Percentiles rank a stretch among this genome's conserved stretches.
These are phyloP conservation scores for Notechis scutatus DNA, from an alignment of 2,113 vertebrate genomes.

Conservation along the genomic window DNA sequence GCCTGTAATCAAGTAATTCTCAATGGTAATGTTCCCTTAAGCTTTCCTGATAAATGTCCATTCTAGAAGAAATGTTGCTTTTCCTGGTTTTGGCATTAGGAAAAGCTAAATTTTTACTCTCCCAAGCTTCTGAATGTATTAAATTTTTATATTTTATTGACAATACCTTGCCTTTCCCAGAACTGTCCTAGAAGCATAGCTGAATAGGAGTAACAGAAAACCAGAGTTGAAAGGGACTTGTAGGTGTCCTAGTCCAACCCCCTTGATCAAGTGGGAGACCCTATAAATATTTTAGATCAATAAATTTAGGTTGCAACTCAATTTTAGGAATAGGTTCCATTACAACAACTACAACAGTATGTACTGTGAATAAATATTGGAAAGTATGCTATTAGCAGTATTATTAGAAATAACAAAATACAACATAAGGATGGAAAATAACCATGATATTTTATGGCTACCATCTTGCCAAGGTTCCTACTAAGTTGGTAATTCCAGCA, in stretches of 20 bases:
- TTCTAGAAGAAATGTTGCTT: neutral
- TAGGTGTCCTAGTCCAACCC: neutral
- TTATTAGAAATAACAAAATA: neutral
- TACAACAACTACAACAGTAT: neutral
- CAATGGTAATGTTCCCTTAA: neutral
- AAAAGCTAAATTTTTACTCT: neutral
- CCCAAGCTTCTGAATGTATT: neutral
- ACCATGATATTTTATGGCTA: neutral
- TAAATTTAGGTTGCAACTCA: neutral
- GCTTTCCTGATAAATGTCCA: neutral
- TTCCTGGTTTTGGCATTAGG: neutral
- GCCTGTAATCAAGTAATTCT: neutral
- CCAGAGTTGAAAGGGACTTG: neutral
- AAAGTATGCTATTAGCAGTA: neutral
- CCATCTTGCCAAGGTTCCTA: neutral
- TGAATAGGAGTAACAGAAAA: neutral
- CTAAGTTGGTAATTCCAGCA: neutral
- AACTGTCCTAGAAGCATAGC: neutral
- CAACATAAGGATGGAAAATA: neutral
- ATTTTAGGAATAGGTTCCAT: neutral
- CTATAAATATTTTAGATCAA: neutral
- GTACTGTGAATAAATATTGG: neutral
- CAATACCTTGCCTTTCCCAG: neutral
- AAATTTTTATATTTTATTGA: neutral
- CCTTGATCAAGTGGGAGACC: neutral